A percentile compares a stretch with the other conserved stretches of the same genome.
phyloP scores from a whole-genome alignment of 53 echinoderm and acorn worm genomes.

The Glandiceps talaboti region DNA sequence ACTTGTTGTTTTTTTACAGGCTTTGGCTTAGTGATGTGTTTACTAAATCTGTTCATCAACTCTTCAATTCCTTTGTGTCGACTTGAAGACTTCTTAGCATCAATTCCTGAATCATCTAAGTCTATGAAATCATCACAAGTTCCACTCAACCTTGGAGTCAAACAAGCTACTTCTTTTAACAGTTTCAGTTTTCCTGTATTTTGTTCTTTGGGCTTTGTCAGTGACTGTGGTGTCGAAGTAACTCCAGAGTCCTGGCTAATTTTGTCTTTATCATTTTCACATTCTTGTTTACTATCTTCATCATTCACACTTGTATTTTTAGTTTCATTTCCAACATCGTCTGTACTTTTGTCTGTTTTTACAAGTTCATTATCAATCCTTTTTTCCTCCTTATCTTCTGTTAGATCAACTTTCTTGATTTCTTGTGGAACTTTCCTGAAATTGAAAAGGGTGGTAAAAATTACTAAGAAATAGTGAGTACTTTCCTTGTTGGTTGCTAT shows the following conservation, averaged over 20 bases:
- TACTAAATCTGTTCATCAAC: slow-evolving; percentile 64
- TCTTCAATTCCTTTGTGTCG: slow-evolving; percentile 34
- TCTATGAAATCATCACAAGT: slow-evolving; percentile 32
- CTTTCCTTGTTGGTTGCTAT: too few relatives aligned
- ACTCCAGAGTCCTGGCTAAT: neutral
- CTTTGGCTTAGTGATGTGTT: slow-evolving; percentile 40
- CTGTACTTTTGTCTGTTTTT: neutral
- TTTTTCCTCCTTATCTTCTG: neutral
- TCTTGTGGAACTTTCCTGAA: too few relatives aligned
- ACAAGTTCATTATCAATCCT: neutral
- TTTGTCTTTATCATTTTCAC: neutral
- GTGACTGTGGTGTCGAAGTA: neutral
- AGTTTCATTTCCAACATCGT: neutral
- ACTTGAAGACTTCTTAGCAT: slow-evolving; percentile 20
- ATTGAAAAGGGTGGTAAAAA: too few relatives aligned
- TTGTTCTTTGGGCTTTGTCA: neutral
- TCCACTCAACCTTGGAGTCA: slow-evolving; percentile 58
- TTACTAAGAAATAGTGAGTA: too few relatives aligned
- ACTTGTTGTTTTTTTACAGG: slow-evolving; percentile 37
- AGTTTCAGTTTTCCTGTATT: slow-evolving; percentile 1
- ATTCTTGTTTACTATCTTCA: neutral
- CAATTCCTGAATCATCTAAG: slow-evolving; percentile 25
- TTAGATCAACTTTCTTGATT: neutral
- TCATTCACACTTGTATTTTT: neutral
- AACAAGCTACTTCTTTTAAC: neutral